Evolutionary conservation across 64 coral and sea anemone genomes (phyloP).

Genomic region (Stichodactyla helianthus): DNA sequence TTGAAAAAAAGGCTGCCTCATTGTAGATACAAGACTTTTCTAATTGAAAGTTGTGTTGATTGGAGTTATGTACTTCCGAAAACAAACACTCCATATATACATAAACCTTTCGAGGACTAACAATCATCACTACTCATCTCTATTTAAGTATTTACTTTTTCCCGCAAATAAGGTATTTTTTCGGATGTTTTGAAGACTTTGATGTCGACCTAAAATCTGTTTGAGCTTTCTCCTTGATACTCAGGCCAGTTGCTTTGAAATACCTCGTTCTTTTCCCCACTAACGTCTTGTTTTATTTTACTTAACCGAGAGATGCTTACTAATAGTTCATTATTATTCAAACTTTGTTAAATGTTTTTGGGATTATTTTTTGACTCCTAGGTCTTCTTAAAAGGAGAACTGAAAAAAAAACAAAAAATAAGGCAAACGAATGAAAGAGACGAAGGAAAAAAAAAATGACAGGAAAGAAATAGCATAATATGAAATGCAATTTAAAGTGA

Average conservation of each 20-base stretch:
- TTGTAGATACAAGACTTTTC: neutral
- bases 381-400: neutral
- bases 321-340: too few species aligned
- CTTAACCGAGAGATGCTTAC: too few species aligned
- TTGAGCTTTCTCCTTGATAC: neutral
- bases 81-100: neutral
- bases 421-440: too few species aligned
- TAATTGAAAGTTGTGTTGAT: conserved; percentile 4
- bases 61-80: conserved; percentile 5
- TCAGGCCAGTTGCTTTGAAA: neutral
- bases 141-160: neutral
- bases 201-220: neutral
- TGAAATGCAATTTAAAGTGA: neutral
- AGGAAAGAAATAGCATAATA: neutral
- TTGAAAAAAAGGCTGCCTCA: neutral
- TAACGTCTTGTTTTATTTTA: too few species aligned
- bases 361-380: too few species aligned
- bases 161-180: neutral
- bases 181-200: neutral
- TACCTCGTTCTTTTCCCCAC: neutral
- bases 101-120: neutral
- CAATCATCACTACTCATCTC: neutral
- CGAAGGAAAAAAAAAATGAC: neutral
- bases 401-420: neutral
- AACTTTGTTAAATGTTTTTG: too few species aligned